phyloP scores from a whole-genome alignment of 2,797 vertebrate genomes.

The Telmatherina bonti region DNA sequence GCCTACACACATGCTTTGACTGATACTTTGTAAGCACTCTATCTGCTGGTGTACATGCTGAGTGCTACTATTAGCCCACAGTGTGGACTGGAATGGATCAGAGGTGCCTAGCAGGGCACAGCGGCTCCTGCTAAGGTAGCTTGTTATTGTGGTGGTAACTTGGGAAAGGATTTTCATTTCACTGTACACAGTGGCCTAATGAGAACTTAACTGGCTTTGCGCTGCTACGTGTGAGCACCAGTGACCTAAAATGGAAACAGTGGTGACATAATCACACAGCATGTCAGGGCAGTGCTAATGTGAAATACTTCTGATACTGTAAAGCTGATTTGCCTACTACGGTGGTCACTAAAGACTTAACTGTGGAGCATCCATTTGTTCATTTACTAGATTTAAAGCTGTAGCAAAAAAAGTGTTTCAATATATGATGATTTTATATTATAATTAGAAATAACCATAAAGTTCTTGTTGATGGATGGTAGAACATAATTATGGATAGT shows the following conservation, averaged over 20 bases:
- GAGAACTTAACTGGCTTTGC: constrained; percentile 45
- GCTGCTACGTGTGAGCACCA: constrained; percentile 21
- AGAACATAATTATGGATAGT: too few relatives aligned
- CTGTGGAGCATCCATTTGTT: not conserved
- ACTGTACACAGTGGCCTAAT: constrained; percentile 44
- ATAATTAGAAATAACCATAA: not conserved
- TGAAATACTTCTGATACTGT: not conserved
- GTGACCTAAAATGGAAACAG: constrained; percentile 22
- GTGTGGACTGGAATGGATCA: constrained; percentile 70
- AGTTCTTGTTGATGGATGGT: too few relatives aligned
- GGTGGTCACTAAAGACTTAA: not conserved
- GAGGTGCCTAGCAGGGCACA: constrained; percentile 62
- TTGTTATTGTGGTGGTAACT: constrained; percentile 55
- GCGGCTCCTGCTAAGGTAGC: constrained; percentile 56
- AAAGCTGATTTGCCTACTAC: not conserved
- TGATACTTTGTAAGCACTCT: constrained; percentile 33
- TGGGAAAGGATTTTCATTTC: constrained; percentile 45
- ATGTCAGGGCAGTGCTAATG: not conserved
- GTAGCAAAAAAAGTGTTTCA: not conserved
- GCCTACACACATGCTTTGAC: constrained; percentile 11
- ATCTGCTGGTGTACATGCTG: constrained; percentile 53
- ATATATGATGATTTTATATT: not conserved
- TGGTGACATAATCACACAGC: constrained; percentile 33
- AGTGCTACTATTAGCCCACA: constrained; percentile 62
- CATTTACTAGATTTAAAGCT: not conserved